A percentile compares a stretch with the other conserved stretches of the same genome.
Evolutionary conservation across 2,888 invertebrate genomes (phyloP).

Genomic region (Dendrolimus houi): DNA sequence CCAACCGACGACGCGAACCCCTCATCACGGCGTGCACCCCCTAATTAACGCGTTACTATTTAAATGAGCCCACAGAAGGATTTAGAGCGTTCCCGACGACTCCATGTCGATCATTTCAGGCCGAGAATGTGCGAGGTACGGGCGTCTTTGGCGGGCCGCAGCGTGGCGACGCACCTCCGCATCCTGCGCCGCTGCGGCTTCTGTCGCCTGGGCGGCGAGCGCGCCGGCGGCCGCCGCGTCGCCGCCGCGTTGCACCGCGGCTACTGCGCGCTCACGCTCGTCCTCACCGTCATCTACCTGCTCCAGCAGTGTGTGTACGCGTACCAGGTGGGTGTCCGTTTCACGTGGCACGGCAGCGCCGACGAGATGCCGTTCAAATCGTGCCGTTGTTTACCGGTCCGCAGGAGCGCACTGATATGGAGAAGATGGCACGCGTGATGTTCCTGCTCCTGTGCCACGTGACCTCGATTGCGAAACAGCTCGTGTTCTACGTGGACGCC

Average conservation of each 20-base stretch:
- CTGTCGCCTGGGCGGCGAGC: conserved; percentile 13
- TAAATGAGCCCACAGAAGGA: background rate
- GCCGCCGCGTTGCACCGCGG: conserved; percentile 7
- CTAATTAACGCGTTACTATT: background rate
- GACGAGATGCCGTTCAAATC: background rate
- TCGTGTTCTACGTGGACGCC: conserved; percentile 37
- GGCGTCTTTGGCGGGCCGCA: conserved; percentile 16
- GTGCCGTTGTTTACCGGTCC: background rate
- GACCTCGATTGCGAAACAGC: conserved; percentile 55
- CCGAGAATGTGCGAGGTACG: background rate
- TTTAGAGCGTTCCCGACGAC: background rate
- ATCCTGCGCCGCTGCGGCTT: conserved; percentile 26
- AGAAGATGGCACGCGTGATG: conserved; percentile 54
- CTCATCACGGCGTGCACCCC: background rate
- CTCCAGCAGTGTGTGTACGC: conserved; percentile 33
- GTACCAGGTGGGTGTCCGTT: conserved; percentile 21
- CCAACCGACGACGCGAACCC: background rate
- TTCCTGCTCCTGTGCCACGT: conserved; percentile 62
- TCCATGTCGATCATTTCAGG: background rate
- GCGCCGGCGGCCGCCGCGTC: conserved; percentile 7
- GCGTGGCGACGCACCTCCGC: conserved; percentile 24
- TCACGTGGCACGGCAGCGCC: no score
- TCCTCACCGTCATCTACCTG: conserved; percentile 24
- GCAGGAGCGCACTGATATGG: conserved; percentile 48
- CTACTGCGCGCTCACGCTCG: conserved; percentile 24